A percentile compares a stretch with the other conserved stretches of the same genome.
These are phyloP conservation scores for Dexiosoma caninum DNA, from an alignment of 2,888 invertebrate genomes.

Conservation along the genomic window DNA sequence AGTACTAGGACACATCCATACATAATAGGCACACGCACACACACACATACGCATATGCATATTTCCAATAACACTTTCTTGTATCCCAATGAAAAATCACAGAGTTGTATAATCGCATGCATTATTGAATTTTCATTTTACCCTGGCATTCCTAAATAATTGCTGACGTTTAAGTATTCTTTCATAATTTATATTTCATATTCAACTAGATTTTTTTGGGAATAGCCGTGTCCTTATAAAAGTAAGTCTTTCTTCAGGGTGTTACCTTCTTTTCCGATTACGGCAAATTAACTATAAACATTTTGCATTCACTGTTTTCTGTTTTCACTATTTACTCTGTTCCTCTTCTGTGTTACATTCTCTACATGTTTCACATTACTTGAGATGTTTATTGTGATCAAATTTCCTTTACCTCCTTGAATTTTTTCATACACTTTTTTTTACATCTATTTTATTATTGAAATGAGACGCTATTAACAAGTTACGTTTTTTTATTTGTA, in stretches of 20 bases:
- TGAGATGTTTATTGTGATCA: slow-evolving; percentile 29
- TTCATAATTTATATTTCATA: neutral
- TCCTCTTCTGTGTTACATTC: neutral
- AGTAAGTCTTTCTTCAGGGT: neutral
- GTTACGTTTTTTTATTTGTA: slow-evolving; percentile 53
- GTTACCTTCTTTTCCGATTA: neutral
- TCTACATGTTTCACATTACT: neutral
- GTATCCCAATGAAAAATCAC: too few species aligned
- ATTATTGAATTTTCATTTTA: neutral
- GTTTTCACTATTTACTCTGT: neutral
- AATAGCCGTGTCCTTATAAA: neutral
- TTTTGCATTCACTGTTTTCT: neutral
- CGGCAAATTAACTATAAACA: neutral
- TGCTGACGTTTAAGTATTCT: neutral
- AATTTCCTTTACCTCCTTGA: neutral
- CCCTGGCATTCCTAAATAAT: neutral
- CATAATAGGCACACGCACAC: neutral
- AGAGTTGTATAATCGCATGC: neutral
- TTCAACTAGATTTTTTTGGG: too few species aligned
- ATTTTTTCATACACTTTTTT: neutral
- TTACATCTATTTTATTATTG: slow-evolving; percentile 2
- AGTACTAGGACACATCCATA: slow-evolving; percentile 19
- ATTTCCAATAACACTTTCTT: neutral
- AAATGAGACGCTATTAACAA: slow-evolving; percentile 16
- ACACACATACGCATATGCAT: slow-evolving; percentile 16